Base-by-base conservation (phyloP, 2,797 vertebrate genomes). In the Sebastes matsubarae region DNA sequence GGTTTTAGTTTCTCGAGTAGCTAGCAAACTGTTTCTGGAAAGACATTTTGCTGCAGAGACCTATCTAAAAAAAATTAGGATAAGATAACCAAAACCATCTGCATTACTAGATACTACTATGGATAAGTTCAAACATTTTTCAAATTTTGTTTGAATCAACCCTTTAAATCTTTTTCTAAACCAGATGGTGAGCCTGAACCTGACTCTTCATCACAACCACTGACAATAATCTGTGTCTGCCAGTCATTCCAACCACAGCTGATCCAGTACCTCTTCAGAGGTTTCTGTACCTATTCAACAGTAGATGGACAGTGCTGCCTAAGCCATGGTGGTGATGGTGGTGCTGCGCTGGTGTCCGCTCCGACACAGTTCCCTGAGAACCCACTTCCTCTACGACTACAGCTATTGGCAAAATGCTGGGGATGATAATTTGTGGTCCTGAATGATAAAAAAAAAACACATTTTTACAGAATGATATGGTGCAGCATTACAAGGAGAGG, bases 301-400 rank as follows among this genome's bases (percentile, higher is more conserved):
- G 82, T 70, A 34, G 69, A 58, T 63, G 63, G 72, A 60, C 72
- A 7, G 66, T 71, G 81, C 67, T 52, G 80, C 77, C 75, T 69
- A 67, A 79, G 82, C 72, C 76, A n/a, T 58, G 81, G 66, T 25
- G 66, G 24, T 74, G 89, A 24, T 55, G 77, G 57, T 73, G 88
- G 38, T 79, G 82, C 77, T 89, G 90, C 79, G 79, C 76, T 81
- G 88, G 88, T 90, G 91, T 88, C 87, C 46, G 50, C 83, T 90
- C 85, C 60, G 55, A 92, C 87, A 88, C 85, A 88, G 82, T 94
- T 95, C 95, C 95, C 95, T 96, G 95, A 96, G 95, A 95, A 93
- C 93, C 93, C 91, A 87, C 77, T 87, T 89, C 75, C 73, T 83
- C 82, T 83, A 81, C 20, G 27, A 94, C 89, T 90, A 90, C 89